phyloP scores from a whole-genome alignment of 2,113 vertebrate species.

The Muntiacus reevesi region DNA sequence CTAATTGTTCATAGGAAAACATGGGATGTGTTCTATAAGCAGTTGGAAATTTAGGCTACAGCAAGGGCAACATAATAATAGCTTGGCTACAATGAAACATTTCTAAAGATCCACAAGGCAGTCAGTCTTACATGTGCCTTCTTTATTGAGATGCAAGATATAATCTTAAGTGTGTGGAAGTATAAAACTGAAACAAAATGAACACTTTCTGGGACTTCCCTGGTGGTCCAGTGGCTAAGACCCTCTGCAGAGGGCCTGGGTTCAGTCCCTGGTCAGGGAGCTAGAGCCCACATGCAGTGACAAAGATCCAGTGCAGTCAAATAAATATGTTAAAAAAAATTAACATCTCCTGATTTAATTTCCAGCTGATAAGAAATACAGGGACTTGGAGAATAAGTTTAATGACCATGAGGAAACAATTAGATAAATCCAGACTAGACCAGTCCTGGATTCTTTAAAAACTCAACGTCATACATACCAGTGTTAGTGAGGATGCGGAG shows the following conservation, averaged over 20 bases:
- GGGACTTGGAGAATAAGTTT: not conserved
- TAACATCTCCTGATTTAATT: not conserved
- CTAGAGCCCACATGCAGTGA: not conserved
- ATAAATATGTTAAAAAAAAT: not conserved
- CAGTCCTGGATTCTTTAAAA: not conserved
- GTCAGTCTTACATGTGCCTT: not conserved
- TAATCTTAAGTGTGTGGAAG: not conserved
- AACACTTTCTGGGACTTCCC: not conserved
- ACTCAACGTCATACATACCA: not conserved
- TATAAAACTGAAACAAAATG: not conserved
- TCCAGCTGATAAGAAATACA: not conserved
- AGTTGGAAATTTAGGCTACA: not conserved
- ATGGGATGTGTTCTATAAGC: not conserved
- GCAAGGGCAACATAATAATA: not conserved
- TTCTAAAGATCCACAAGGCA: not conserved
- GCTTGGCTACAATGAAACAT: not conserved
- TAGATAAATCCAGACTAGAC: not conserved
- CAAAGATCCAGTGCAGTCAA: not conserved
- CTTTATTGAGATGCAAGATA: not conserved
- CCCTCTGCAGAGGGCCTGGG: not conserved
- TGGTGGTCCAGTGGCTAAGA: not conserved
- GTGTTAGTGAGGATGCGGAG: not conserved
- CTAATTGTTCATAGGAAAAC: not conserved
- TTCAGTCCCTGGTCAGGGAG: not conserved
- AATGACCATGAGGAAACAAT: not conserved